phyloP scores from a whole-genome alignment of 2,888 invertebrate genomes.

The Panorpa germanica region DNA sequence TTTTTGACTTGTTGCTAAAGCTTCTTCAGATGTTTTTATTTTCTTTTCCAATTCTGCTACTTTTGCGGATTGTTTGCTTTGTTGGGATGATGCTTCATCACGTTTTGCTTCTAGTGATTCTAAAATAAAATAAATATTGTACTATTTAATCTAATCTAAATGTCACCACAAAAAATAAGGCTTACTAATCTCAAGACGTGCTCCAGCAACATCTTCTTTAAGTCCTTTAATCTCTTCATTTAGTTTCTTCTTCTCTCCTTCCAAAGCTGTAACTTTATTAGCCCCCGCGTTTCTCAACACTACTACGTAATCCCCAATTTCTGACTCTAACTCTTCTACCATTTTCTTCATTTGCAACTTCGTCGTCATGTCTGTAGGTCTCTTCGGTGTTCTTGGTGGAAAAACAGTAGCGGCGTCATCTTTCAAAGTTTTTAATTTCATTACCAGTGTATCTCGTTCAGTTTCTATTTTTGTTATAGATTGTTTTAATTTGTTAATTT shows the following conservation, averaged over 20 bases:
- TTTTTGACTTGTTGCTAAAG: slow-evolving; percentile 36
- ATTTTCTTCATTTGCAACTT: slow-evolving; percentile 61
- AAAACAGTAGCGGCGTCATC: slow-evolving; percentile 43
- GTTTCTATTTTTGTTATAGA: slow-evolving; percentile 33
- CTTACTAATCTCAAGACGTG: slow-evolving; percentile 22
- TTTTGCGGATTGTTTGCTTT: slow-evolving; percentile 41
- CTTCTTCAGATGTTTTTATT: slow-evolving; percentile 46
- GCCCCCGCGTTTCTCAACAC: slow-evolving; percentile 22
- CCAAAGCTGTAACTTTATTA: slow-evolving; percentile 30
- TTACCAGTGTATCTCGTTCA: slow-evolving; percentile 43
- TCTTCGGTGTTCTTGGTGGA: slow-evolving; percentile 51
- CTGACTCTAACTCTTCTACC: slow-evolving; percentile 74
- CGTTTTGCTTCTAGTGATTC: slow-evolving; percentile 16
- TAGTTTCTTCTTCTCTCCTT: slow-evolving; percentile 42
- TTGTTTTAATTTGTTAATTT: slow-evolving; percentile 32
- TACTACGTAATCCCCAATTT: slow-evolving; percentile 39
- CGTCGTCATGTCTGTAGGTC: slow-evolving; percentile 49
- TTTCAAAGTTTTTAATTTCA: slow-evolving; percentile 42
- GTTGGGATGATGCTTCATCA: slow-evolving; percentile 14
- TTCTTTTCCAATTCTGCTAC: slow-evolving; percentile 44
- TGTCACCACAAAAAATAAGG: slow-evolving; percentile 6
- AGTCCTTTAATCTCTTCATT: slow-evolving; percentile 43
- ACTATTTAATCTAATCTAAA: background rate
- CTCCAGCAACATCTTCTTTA: slow-evolving; percentile 42
- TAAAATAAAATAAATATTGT: slow-evolving; percentile 10